These are phyloP conservation scores for Exephanes ischioxanthus DNA, from an alignment of 2,888 invertebrate species.

Conservation along the genomic window DNA sequence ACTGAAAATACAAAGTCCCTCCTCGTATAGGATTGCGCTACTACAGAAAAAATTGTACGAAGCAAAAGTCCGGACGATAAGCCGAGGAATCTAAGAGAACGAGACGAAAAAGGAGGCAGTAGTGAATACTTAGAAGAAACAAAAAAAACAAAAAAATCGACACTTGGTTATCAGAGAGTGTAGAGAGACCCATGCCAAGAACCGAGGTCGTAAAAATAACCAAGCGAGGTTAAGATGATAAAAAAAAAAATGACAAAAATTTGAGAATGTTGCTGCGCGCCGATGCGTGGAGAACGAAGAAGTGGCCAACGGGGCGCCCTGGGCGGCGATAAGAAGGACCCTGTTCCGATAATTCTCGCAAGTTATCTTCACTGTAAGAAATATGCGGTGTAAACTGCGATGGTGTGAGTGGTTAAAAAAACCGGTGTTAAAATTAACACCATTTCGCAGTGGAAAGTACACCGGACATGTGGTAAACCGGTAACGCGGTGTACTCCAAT, in stretches of 20 bases:
- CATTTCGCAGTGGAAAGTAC: too few species aligned
- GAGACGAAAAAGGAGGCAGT: too few species aligned
- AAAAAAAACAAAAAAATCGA: not conserved
- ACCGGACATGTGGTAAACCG: too few species aligned
- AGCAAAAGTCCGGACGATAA: not conserved
- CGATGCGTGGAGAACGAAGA: not conserved
- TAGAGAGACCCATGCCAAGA: not conserved
- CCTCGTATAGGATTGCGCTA: not conserved
- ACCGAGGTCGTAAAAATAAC: slow-evolving; percentile 12
- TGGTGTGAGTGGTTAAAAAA: too few species aligned
- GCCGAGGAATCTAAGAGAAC: too few species aligned
- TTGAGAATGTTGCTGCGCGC: not conserved
- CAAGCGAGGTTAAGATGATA: slow-evolving; percentile 23
- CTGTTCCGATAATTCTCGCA: slow-evolving; percentile 33
- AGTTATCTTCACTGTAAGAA: slow-evolving; percentile 21
- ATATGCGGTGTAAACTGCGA: too few species aligned
- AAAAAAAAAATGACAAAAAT: not conserved
- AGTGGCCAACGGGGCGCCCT: not conserved
- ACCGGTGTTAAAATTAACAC: too few species aligned
- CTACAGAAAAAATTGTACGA: not conserved
- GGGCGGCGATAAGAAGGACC: slow-evolving; percentile 25
- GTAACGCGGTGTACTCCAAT: too few species aligned
- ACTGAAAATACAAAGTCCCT: not conserved
- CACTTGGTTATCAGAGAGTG: not conserved
- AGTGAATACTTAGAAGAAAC: not conserved